Percentiles rank a stretch among this genome's conserved stretches.
phyloP scores from a whole-genome alignment of 2,113 vertebrate genomes.

The Noctilio leporinus region DNA sequence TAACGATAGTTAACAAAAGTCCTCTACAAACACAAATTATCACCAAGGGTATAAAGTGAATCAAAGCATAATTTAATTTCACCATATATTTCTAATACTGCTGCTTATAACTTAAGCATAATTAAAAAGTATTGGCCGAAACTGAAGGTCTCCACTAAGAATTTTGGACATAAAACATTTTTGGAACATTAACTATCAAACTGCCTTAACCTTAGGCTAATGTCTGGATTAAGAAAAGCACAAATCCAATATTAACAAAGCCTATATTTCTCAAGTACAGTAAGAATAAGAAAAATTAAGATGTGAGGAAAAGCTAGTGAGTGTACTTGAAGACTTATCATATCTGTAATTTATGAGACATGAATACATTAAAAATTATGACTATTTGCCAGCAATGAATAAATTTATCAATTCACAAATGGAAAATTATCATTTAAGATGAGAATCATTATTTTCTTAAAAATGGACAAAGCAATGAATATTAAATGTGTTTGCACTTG shows the following conservation, averaged over 20 bases:
- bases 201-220: not conserved
- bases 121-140: not conserved
- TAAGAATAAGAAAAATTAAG: not conserved
- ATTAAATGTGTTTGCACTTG: conserved; percentile 4
- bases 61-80: conserved; percentile 49
- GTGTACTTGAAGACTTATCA: not conserved
- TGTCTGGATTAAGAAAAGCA: conserved; percentile 21
- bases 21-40: not conserved
- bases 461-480: conserved; percentile 2
- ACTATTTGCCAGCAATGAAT: not conserved
- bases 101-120: conserved; percentile 20
- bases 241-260: not conserved
- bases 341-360: not conserved
- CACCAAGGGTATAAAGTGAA: not conserved
- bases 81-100: not conserved
- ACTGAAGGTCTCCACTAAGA: not conserved
- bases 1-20: not conserved
- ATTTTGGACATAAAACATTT: conserved; percentile 15
- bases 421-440: not conserved
- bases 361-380: not conserved
- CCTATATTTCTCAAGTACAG: not conserved
- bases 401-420: conserved; percentile 7
- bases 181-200: conserved; percentile 21
- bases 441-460: not conserved
- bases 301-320: not conserved